Evolutionary conservation across 2,797 vertebrate species (phyloP).

Genomic region (Echeneis naucrates): DNA sequence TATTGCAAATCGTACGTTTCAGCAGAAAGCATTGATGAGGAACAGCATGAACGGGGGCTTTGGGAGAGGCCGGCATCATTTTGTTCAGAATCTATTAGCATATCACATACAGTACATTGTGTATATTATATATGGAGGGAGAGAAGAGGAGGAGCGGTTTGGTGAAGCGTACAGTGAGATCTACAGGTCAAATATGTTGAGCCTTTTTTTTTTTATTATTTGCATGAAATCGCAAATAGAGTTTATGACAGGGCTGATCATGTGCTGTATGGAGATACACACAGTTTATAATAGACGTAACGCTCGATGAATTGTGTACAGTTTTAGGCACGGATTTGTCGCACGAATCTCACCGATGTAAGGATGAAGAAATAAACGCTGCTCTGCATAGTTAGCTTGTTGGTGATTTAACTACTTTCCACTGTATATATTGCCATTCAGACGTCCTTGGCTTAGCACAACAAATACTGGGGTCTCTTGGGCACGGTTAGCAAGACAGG

Average conservation of each 20-base stretch:
- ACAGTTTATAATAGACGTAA: not conserved
- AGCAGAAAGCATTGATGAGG: conserved; percentile 87
- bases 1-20: conserved; percentile 86
- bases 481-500: conserved; percentile 31
- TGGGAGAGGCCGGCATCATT: conserved; percentile 63
- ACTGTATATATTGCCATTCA: conserved; percentile 33
- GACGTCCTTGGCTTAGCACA: conserved; percentile 43
- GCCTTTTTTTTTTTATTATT: conserved; percentile 19
- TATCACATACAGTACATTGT: conserved; percentile 56
- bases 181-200: conserved; percentile 38
- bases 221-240: conserved; percentile 17
- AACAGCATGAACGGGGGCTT: conserved; percentile 74
- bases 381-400: not conserved
- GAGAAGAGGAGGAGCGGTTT: conserved; percentile 13
- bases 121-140: conserved; percentile 34
- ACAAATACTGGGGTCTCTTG: conserved; percentile 26
- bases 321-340: conserved; percentile 14
- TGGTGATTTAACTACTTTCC: conserved; percentile 12
- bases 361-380: conserved; percentile 1
- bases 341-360: not conserved
- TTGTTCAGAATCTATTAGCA: conserved; percentile 74
- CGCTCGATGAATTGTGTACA: not conserved
- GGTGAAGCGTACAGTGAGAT: conserved; percentile 1
- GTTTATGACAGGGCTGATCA: not conserved
- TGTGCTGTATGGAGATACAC: conserved; percentile 12